These are phyloP conservation scores for Chitala chitala DNA, from an alignment of 2,113 vertebrate species.

Conservation along the genomic window DNA sequence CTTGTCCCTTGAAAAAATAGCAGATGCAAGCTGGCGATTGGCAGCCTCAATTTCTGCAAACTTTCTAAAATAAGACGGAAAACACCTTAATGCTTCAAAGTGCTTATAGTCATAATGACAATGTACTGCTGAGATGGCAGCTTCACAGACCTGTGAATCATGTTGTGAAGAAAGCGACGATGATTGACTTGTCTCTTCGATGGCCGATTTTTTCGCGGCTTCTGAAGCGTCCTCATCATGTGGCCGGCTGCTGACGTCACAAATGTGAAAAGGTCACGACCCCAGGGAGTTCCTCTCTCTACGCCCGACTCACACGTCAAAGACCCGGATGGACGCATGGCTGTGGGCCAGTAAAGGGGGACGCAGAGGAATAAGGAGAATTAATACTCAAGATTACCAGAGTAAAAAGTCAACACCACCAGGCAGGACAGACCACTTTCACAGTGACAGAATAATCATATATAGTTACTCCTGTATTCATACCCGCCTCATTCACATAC, in stretches of 20 bases:
- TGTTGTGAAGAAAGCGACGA: conserved; percentile 75
- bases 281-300: conserved; percentile 57
- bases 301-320: conserved; percentile 56
- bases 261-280: conserved; percentile 71
- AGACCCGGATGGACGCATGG: conserved; percentile 49
- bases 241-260: conserved; percentile 74
- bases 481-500: too few relatives aligned
- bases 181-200: conserved; percentile 75
- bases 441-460: background rate
- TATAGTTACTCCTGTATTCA: too few relatives aligned
- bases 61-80: conserved; percentile 52
- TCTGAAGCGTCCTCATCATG: conserved; percentile 74
- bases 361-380: background rate
- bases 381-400: background rate
- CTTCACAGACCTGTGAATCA: conserved; percentile 67
- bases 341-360: conserved; percentile 26
- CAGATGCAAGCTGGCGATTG: conserved; percentile 59
- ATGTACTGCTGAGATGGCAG: background rate
- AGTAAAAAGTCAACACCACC: background rate
- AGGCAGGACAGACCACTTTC: background rate
- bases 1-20: conserved; percentile 49
- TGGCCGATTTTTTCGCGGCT: conserved; percentile 62
- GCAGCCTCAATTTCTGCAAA: conserved; percentile 71
- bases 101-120: background rate
- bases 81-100: background rate